phyloP scores from a whole-genome alignment of 2,888 invertebrate genomes.

The Parelbella ahira region DNA sequence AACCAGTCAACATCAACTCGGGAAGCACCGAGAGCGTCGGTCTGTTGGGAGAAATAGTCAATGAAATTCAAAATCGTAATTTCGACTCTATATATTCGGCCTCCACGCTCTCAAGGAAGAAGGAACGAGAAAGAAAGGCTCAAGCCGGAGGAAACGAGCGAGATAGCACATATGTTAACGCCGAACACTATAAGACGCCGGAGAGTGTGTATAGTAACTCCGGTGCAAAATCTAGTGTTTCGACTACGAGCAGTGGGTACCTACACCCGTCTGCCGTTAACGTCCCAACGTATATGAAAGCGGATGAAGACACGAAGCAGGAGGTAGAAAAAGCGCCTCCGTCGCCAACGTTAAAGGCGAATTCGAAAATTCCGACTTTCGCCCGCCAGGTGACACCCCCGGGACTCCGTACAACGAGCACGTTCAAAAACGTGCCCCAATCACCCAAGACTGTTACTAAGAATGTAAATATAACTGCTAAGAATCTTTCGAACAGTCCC shows the following conservation, averaged over 20 bases:
- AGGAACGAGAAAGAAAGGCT: conserved; percentile 61
- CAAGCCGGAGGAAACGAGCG: conserved; percentile 46
- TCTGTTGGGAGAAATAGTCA: conserved; percentile 91
- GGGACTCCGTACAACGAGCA: conserved; percentile 63
- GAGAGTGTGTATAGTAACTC: conserved; percentile 84
- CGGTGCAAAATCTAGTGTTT: conserved; percentile 79
- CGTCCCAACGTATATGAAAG: conserved; percentile 74
- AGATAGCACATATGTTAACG: conserved; percentile 82
- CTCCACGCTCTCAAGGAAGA: conserved; percentile 84
- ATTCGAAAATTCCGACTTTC: conserved; percentile 73
- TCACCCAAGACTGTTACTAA: conserved; percentile 61
- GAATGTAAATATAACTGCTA: conserved; percentile 47
- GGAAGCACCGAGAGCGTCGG: conserved; percentile 87
- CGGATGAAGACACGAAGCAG: conserved; percentile 35
- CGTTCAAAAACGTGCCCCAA: conserved; percentile 63
- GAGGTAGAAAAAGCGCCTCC: conserved; percentile 59
- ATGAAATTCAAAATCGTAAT: conserved; percentile 92
- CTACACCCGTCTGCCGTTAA: conserved; percentile 86
- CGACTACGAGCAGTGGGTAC: conserved; percentile 86
- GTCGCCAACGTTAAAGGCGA: conserved; percentile 62
- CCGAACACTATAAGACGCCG: conserved; percentile 80
- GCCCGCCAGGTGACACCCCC: conserved; percentile 75
- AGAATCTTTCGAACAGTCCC: conserved; percentile 81
- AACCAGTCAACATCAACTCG: conserved; percentile 62
- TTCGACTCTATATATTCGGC: conserved; percentile 93